phyloP scores from a whole-genome alignment of 1,140 invertebrate species.

The Latrodectus geometricus region DNA sequence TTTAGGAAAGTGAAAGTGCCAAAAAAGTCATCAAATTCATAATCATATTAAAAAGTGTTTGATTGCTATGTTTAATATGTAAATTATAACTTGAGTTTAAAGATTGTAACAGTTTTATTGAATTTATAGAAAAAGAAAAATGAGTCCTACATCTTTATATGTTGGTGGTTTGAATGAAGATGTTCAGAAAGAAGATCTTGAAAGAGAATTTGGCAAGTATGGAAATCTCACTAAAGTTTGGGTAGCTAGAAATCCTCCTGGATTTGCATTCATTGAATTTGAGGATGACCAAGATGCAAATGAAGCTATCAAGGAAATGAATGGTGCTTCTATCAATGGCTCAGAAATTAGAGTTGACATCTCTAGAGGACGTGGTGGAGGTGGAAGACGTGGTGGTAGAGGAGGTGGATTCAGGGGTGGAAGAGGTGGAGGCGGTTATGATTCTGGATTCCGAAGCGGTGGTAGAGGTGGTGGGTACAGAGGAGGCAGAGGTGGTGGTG shows the following conservation, averaged over 20 bases:
- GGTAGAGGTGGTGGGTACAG: conserved; percentile 42
- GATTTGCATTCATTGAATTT: conserved; percentile 76
- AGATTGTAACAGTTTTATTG: neutral
- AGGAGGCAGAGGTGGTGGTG: conserved; percentile 34
- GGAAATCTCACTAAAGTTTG: conserved; percentile 75
- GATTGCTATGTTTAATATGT: too few relatives aligned
- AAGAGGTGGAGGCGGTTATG: conserved; percentile 38
- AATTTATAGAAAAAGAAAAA: neutral
- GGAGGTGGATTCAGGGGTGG: conserved; percentile 60
- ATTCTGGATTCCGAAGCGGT: conserved; percentile 56
- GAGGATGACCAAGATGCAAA: conserved; percentile 75
- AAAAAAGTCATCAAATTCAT: too few relatives aligned
- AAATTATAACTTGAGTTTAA: neutral
- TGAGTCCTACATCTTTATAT: conserved; percentile 64
- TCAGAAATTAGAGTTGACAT: conserved; percentile 65
- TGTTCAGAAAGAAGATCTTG: conserved; percentile 66
- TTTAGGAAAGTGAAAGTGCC: too few relatives aligned
- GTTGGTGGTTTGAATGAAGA: conserved; percentile 65
- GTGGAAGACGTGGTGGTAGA: conserved; percentile 56
- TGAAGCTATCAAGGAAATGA: conserved; percentile 72
- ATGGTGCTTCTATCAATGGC: conserved; percentile 68
- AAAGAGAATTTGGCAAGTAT: conserved; percentile 73
- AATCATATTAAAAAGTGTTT: too few relatives aligned
- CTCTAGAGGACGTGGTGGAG: conserved; percentile 61
- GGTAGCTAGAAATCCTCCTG: conserved; percentile 75